Evolutionary conservation across 2,113 vertebrate genomes (phyloP), one percentile per base, ranked within the genome.

Genomic region (Apaloderma vittatum): DNA sequence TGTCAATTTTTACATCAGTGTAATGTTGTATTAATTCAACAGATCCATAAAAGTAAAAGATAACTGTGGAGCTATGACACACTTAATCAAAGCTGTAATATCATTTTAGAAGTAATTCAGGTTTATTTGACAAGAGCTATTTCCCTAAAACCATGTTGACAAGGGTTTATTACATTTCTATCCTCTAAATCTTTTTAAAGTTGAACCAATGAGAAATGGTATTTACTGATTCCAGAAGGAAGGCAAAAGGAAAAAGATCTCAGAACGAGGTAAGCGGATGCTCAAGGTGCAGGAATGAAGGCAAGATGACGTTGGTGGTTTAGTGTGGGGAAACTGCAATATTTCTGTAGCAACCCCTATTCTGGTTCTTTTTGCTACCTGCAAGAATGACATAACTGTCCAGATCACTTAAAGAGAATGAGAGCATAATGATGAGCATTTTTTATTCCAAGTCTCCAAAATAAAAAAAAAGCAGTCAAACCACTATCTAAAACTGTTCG

Each of bases 201-300:
- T 66, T 79, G 30, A 88, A 76, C 26, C 2, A 14, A 22, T 70
- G 58, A 90, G 61, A 92, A 88, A 77, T 80, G 0, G 3, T 48
- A 65, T 83, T 88, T 96, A 73, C 58, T 88, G 86, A 70, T 80
- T 83, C 71, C 63, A 83, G 63, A 86, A 76, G 23, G 48, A 92
- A 79, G 40, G 6, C 51, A 43, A 68, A 68, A 71, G 36, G 37
- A 66, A 71, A 32, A 75, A 82, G 8, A 30, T 70, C 11, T 29
- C 30, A 70, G 40, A 77, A 78, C 15, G 22, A 65, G 36, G 9
- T 57, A 78, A 72, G 45, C 70, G n/a, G 10, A 36, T 80, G 15
- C 23, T 74, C 1, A 48, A 1, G 4, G 34, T 70, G 51, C 23
- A 84, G 68, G 67, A 84, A 70, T 49, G 36, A 77, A 19, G 71